Base-by-base conservation (phyloP, 2,797 vertebrate genomes). In the Melanotaenia pygmaea region DNA sequence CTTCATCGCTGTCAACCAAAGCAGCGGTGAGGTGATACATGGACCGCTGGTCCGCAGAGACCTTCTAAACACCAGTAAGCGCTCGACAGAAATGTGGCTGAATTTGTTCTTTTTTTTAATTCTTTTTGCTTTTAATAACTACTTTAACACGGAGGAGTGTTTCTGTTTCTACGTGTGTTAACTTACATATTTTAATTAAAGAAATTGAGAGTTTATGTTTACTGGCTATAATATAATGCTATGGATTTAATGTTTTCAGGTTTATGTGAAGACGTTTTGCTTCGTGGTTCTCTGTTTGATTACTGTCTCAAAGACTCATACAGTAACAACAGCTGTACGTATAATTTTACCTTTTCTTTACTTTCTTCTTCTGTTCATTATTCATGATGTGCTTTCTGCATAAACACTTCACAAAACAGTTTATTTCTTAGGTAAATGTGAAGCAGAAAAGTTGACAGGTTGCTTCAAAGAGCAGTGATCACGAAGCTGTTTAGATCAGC, bases 1-100 rank as follows among this genome's bases (percentile, higher is more conserved):
- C 22, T 96, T 95, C 68, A 81, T 96, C 4, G 94, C 91, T 1
- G 77, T 95, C 67, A 88, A 92, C 77, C 94, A 91, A 75, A 82
- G 80, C 8, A 67, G 70, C 2, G 77, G 83, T 3, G 20, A 89
- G 38, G 57, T 72, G 0, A 59, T 95, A 12, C 74, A 89, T 56
- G 92, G 92, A 1, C 92, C 94, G 4, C 66, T 95, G 80, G 2
- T 83, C 40, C 76, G 45, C 12, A 90, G 92, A 65, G 53, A 88
- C 2, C 34, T 95, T 47, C 83, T 71, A 40, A 0, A 11, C 30
- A 0, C 22, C 2, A 1, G 93, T 93, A 54, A 86, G 87, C 89
- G 26, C 61, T 38, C 0, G 2, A 4, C 20, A 20, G 62, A 1
- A 14, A 38, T 51, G 40, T 18, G 16, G 5, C 20, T 45, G 14